phyloP scores from a whole-genome alignment of 2,888 invertebrate genomes.

The Aporophyla nigra region DNA sequence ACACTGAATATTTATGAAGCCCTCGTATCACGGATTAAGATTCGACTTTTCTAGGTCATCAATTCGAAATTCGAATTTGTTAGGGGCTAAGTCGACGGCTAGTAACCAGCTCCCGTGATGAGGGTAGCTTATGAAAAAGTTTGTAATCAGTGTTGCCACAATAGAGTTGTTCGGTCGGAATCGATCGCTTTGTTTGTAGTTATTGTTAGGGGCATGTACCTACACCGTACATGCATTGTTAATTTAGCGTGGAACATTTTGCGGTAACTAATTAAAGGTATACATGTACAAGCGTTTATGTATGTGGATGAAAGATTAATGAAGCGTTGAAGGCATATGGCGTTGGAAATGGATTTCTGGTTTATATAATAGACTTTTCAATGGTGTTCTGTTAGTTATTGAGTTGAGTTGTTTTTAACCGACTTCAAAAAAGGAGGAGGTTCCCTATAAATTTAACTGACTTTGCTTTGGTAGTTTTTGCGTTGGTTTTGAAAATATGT shows the following conservation, averaged over 20 bases:
- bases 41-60: constrained; percentile 88
- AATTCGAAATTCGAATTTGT: constrained; percentile 77
- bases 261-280: constrained; percentile 58
- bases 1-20: constrained; percentile 89
- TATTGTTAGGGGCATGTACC: constrained; percentile 39
- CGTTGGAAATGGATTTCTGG: constrained; percentile 41
- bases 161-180: constrained; percentile 53
- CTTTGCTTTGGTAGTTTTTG: no score
- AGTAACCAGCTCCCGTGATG: constrained; percentile 57
- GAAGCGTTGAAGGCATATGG: constrained; percentile 48
- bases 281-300: constrained; percentile 43
- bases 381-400: constrained; percentile 5
- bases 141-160: constrained; percentile 57
- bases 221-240: constrained; percentile 49
- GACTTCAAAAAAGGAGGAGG: no score
- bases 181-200: constrained; percentile 54
- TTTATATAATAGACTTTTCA: constrained; percentile 38
- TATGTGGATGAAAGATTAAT: constrained; percentile 61
- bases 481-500: no score
- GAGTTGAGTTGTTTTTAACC: constrained; percentile 14
- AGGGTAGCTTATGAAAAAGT: constrained; percentile 63
- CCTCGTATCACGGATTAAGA: constrained; percentile 87
- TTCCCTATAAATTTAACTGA: no score
- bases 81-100: constrained; percentile 63
- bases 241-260: constrained; percentile 61